Evolutionary conservation across 2,888 invertebrate species (phyloP), one percentile per base, ranked within the genome.

Genomic region (Temnothorax unifasciatus): DNA sequence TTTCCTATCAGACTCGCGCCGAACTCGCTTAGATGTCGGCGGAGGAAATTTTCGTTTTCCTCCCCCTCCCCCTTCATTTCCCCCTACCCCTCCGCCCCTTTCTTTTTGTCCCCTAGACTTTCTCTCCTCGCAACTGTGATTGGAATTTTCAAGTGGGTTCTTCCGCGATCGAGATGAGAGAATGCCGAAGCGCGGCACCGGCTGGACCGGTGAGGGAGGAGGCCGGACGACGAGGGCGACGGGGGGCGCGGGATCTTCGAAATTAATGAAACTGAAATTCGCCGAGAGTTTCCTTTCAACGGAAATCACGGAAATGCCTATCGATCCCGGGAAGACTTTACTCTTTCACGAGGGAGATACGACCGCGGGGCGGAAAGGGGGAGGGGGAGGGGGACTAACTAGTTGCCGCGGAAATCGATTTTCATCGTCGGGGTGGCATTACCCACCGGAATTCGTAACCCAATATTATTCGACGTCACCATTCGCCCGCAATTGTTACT

Each of bases 201-300:
- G 50, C 69, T 57, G 50, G 81, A 57, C 74, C 44, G 34, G 34
- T 21, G 74, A 54, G 61, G 54, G 44, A 4, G 18, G 18, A 34
- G 34, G 34, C 6, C 13, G 68, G 25, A 21, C 21, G 38, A 44
- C 38, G 18, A 38, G 68, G 25, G 47, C 21, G 38, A 41, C 47
- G 84, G 34, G 38, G 63, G 85, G 74, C 79, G 83, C 79, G 85
- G 86, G 74, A 88, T 89, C 89, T 90, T 87, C 83, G 90, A 90
- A 90, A 90, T 90, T 90, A 90, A 90, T 90, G 90, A 90, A 90
- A 90, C 90, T 90, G 90, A 90, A 90, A 90, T 90, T 90, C 86
- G 83, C 85, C 75, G 86, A 85, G 88, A 84, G 86, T 90, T 89
- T 90, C 87, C 88, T 90, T 90, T 90, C 90, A 88, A 54, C 88